Percentiles rank a stretch among this genome's conserved stretches.
phyloP scores from a whole-genome alignment of 2,888 invertebrate species.

The Embidobia sp. region DNA sequence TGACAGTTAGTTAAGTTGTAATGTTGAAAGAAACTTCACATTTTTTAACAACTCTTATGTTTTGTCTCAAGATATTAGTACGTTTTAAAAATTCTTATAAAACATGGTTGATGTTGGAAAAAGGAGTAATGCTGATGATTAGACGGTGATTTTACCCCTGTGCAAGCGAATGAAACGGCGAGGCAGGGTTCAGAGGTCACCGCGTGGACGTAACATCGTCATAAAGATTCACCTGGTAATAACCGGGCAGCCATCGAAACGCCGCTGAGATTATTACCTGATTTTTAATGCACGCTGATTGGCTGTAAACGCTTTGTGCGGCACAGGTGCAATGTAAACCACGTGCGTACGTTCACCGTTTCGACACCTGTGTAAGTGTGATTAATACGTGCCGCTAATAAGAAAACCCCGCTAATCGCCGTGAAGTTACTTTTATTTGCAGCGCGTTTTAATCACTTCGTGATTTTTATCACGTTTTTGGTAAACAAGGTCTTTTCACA shows the following conservation, averaged over 20 bases:
- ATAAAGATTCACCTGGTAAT: conserved; percentile 72
- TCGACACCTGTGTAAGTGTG: conserved; percentile 49
- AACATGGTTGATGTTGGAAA: background rate
- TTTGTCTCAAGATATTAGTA: no score
- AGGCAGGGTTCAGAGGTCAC: conserved; percentile 38
- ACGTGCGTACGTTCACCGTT: conserved; percentile 49
- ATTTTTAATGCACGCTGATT: conserved; percentile 69
- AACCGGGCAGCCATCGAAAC: conserved; percentile 63
- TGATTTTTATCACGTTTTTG: no score
- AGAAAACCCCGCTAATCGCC: conserved; percentile 34
- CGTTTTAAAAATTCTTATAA: no score
- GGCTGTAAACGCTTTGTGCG: conserved; percentile 69
- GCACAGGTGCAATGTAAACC: conserved; percentile 58
- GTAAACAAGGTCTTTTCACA: no score
- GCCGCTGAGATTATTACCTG: conserved; percentile 70
- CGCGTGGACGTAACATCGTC: conserved; percentile 51
- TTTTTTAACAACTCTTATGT: no score
- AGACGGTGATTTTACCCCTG: no score
- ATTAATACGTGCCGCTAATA: conserved; percentile 30
- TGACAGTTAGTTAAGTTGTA: no score
- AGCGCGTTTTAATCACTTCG: background rate
- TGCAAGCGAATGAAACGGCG: background rate
- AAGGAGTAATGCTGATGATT: background rate
- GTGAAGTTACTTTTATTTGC: background rate
- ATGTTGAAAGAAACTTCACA: no score